phyloP scores from a whole-genome alignment of 2,113 vertebrate genomes.

The Tonatia bakeri region DNA sequence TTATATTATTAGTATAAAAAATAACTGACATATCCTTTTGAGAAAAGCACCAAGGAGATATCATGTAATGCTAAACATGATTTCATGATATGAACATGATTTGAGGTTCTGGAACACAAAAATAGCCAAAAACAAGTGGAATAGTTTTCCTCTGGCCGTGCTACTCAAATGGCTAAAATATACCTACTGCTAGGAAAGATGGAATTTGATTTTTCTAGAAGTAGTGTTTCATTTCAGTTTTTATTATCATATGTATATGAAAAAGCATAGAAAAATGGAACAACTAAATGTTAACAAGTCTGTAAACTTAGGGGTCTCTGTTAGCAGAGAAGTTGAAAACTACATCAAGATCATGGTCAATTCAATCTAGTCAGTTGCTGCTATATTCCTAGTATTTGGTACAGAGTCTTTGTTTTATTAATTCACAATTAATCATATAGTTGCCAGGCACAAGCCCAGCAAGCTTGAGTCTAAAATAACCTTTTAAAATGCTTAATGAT shows the following conservation, averaged over 20 bases:
- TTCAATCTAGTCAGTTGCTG: neutral
- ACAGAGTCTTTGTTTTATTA: neutral
- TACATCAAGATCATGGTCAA: neutral
- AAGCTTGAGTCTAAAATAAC: slow-evolving; percentile 2
- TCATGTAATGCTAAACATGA: neutral
- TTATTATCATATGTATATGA: neutral
- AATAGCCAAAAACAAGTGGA: neutral
- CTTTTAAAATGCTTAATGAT: slow-evolving; percentile 37
- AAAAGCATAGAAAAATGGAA: neutral
- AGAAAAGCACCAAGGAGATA: neutral
- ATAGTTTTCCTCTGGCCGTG: neutral
- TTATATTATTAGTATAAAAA: neutral
- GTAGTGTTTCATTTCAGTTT: neutral
- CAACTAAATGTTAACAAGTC: neutral
- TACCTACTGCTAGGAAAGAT: neutral
- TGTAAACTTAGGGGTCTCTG: neutral
- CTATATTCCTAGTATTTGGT: neutral
- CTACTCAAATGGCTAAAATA: neutral
- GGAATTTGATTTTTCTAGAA: neutral
- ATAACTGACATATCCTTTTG: neutral
- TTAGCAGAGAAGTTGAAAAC: neutral
- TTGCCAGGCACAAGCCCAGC: neutral
- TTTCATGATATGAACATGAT: neutral
- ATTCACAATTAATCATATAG: neutral
- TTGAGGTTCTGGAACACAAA: neutral